phyloP scores from a whole-genome alignment of 2,797 vertebrate species.

The Orestias chungarensis region DNA sequence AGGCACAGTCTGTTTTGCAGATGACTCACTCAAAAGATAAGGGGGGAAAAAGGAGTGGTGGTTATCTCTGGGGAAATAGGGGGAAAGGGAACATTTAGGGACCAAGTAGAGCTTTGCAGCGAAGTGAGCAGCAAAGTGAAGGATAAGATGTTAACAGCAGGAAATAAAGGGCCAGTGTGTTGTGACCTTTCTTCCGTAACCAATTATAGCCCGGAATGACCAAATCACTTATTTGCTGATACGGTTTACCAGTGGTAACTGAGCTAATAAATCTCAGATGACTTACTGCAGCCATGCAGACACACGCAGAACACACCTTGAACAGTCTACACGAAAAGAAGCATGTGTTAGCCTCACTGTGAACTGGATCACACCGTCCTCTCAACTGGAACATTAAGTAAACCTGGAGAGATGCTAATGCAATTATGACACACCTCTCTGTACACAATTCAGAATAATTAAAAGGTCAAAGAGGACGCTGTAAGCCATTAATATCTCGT shows the following conservation, averaged over 20 bases:
- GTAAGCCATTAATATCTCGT: slow-evolving; percentile 72
- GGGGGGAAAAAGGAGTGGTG: slow-evolving; percentile 51
- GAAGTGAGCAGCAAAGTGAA: slow-evolving; percentile 28
- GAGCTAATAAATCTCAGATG: slow-evolving; percentile 68
- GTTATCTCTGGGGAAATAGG: slow-evolving; percentile 55
- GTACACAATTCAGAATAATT: slow-evolving; percentile 76
- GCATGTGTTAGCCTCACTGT: slow-evolving; percentile 36
- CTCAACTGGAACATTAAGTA: slow-evolving; percentile 59
- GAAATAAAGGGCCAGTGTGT: slow-evolving; percentile 49
- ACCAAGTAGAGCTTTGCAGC: slow-evolving; percentile 42
- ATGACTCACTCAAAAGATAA: slow-evolving; percentile 66
- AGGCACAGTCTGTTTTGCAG: slow-evolving; percentile 67
- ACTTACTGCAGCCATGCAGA: slow-evolving; percentile 46
- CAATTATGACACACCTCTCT: slow-evolving; percentile 61
- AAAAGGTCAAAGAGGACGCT: slow-evolving; percentile 73
- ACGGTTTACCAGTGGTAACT: slow-evolving; percentile 59
- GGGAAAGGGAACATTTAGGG: slow-evolving; percentile 56
- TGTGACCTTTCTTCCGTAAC: slow-evolving; percentile 60
- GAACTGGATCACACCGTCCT: slow-evolving; percentile 41
- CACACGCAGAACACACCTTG: slow-evolving; percentile 23
- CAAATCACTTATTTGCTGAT: slow-evolving; percentile 76
- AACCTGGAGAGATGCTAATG: slow-evolving; percentile 73
- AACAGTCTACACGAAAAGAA: slow-evolving; percentile 39
- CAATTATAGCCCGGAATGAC: slow-evolving; percentile 71
- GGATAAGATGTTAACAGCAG: slow-evolving; percentile 36